Evolutionary conservation across 2,113 vertebrate species (phyloP).

Genomic region (Sciurus niger): DNA sequence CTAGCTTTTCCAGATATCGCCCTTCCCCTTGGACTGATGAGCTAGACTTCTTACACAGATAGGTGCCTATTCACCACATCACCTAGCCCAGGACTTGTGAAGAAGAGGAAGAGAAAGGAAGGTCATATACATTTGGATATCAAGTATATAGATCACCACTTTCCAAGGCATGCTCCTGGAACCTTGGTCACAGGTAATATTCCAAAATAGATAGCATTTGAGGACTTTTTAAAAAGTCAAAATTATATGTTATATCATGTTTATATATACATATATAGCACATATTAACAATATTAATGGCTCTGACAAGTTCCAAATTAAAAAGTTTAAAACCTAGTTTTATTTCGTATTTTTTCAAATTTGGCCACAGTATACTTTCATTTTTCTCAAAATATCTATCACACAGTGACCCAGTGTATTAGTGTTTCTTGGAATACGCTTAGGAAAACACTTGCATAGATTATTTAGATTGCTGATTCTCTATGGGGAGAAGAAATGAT

Average conservation of each 20-base stretch:
- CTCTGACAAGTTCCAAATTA: neutral
- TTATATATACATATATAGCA: neutral
- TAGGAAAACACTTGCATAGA: neutral
- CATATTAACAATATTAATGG: neutral
- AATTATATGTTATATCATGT: neutral
- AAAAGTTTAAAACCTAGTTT: neutral
- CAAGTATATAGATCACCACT: neutral
- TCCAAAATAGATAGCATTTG: neutral
- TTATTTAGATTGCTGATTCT: neutral
- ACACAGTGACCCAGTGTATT: neutral
- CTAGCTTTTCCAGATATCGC: neutral
- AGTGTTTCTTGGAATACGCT: neutral
- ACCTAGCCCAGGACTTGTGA: neutral
- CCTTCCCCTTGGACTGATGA: neutral
- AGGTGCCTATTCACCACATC: neutral
- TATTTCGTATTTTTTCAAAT: neutral
- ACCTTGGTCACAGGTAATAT: neutral
- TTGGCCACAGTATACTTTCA: neutral
- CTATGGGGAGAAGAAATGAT: neutral
- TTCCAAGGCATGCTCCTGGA: neutral
- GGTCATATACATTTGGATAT: neutral
- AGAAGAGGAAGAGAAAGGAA: neutral
- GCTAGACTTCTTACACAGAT: neutral
- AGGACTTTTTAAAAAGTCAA: slow-evolving; percentile 35
- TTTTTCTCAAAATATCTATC: neutral